Base-by-base conservation (phyloP, 2,797 vertebrate species). In the Nyctalus aviator region DNA sequence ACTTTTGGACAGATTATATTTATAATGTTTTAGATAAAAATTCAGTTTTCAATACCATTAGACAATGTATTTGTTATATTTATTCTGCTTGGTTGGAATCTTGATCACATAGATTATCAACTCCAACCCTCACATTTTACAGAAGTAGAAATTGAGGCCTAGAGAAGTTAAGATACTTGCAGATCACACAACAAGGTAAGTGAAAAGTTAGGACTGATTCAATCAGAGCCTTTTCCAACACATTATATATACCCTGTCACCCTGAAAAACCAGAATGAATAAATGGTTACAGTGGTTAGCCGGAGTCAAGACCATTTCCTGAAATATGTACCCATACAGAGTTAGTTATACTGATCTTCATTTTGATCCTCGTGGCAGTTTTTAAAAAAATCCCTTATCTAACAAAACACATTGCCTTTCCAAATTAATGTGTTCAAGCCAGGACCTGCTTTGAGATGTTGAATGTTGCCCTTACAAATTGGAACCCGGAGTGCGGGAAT, bases 351-450 rank as follows among this genome's bases (percentile, higher is more conserved):
- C 55, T 82, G 78, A 95, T 95, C 90, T 96, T 95, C 77, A 93
- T 94, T 95, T 95, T 95, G 94, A 97, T 97, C 85, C 91, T 83
- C 50, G 30, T 53, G 93, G 93, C 92, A 90, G 77, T 95, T 89
- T 10, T 15, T 15, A 64, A 92, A 94, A 94, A 92, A 95, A 55
- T 32, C 55, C 69, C 92, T 96, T 97, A 96, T 97, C 96, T 97
- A 91, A 93, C 93, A 95, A 91, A 95, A 94, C 95, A 97, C 93
- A 85, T 88, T 96, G 96, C 93, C 93, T 95, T 95, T 95, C 91
- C 88, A 96, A 96, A 96, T 93, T 41, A 96, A 94, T 90, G 82
- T n/a, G 27, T 95, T 97, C 97, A 97, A 97, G 97, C 77, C 96
- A 92, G 95, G 95, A 82, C 97, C 96, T 97, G 97, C 93, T 94